Percentiles rank a stretch among this genome's conserved stretches.
Conservation (phyloP, 1,140 invertebrate genomes). For the honey bee (Apis mellifera) region Amel_HAv3.1 CM009946.2:2410501-2411000, state of each 20-base stretch:
- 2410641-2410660: neutral
- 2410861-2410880: slow-evolving; percentile 42
- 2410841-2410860: slow-evolving; percentile 21
- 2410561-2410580: neutral
- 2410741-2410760: neutral
- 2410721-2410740: slow-evolving; percentile 24
- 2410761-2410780: slow-evolving; percentile 1
- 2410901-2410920: slow-evolving; percentile 42
- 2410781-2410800: slow-evolving; percentile 14
- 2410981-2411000: slow-evolving; percentile 19
- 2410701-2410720: slow-evolving; percentile 24
- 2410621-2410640: neutral
- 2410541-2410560: no score
- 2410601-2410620: slow-evolving; percentile 7
- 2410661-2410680: slow-evolving; percentile 20
- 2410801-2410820: neutral
- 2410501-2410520: no score
- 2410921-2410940: slow-evolving; percentile 56
- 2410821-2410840: slow-evolving; percentile 2
- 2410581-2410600: neutral
- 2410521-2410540: no score
- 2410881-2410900: slow-evolving; percentile 62
- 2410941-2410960: slow-evolving; percentile 47
- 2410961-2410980: slow-evolving; percentile 30
- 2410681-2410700: slow-evolving; percentile 1